phyloP scores from a whole-genome alignment of 2,888 invertebrate genomes.

The Hyalella azteca region DNA sequence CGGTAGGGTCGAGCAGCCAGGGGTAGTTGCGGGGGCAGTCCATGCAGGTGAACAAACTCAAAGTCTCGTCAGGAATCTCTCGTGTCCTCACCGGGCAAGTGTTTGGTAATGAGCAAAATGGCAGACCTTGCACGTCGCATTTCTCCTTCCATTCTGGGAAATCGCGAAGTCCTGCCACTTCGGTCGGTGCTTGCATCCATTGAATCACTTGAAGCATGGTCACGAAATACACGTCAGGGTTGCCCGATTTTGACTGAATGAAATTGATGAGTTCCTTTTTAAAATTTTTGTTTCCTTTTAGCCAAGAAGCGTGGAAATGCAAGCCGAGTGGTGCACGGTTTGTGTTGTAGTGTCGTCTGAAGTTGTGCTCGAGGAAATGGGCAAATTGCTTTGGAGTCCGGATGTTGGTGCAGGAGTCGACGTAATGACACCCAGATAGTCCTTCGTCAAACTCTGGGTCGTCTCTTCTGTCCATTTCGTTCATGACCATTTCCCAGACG shows the following conservation, averaged over 20 bases:
- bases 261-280: constrained; percentile 89
- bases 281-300: constrained; percentile 92
- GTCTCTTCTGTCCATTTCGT: constrained; percentile 89
- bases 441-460: constrained; percentile 93
- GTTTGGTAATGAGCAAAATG: constrained; percentile 89
- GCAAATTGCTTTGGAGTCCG: constrained; percentile 58
- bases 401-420: constrained; percentile 91
- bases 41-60: constrained; percentile 92
- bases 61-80: constrained; percentile 88
- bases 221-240: constrained; percentile 91
- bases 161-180: constrained; percentile 81
- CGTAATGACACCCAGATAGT: constrained; percentile 89
- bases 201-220: constrained; percentile 90
- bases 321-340: constrained; percentile 85
- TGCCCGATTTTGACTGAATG: constrained; percentile 88
- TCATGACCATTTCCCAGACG: constrained; percentile 97
- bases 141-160: constrained; percentile 96
- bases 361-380: constrained; percentile 87
- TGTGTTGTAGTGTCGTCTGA: constrained; percentile 89
- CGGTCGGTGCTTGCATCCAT: constrained; percentile 95
- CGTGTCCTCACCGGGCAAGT: constrained; percentile 83
- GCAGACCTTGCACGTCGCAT: constrained; percentile 92
- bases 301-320: constrained; percentile 94
- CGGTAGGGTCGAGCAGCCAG: constrained; percentile 92
- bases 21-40: constrained; percentile 95